A percentile compares a stretch with the other conserved stretches of the same genome.
Conservation (phyloP, 2,797 vertebrate species). For the Limnodromus scolopaceus region DNA sequence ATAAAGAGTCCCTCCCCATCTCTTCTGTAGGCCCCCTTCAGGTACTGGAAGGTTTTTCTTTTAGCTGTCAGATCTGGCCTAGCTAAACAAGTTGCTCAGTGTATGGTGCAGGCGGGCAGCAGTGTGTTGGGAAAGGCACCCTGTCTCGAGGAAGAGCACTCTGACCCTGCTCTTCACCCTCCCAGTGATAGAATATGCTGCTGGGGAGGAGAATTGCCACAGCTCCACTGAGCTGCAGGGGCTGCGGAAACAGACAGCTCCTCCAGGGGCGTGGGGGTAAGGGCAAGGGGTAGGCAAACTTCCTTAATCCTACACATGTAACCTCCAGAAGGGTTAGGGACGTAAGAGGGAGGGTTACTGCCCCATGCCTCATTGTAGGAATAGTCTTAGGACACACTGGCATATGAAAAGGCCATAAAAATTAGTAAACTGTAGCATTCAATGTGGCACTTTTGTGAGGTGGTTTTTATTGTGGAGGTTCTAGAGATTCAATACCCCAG, state of each 20-base stretch:
- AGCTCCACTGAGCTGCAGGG: neutral
- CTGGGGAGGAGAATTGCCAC: neutral
- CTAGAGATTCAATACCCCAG: neutral
- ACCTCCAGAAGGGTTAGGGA: neutral
- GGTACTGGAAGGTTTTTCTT: neutral
- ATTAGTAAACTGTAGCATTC: neutral
- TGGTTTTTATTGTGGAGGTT: neutral
- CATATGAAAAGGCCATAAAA: neutral
- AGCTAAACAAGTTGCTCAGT: neutral
- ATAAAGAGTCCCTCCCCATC: no score
- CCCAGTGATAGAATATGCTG: no score
- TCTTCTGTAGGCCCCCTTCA: no score
- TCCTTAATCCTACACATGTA: neutral
- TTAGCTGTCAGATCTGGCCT: neutral
- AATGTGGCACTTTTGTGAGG: neutral
- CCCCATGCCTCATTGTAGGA: neutral
- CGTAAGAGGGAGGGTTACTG: neutral
- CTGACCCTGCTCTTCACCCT: neutral
- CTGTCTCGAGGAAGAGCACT: neutral
- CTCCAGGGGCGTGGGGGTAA: neutral
- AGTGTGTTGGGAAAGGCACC: neutral
- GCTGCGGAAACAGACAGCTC: neutral
- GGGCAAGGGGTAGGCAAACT: neutral
- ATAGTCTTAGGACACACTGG: neutral
- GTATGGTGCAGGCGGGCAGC: neutral